Percentiles rank a stretch among this genome's conserved stretches.
Conservation (phyloP, 1,140 invertebrate genomes). For the Drosophila sp. region DNA sequence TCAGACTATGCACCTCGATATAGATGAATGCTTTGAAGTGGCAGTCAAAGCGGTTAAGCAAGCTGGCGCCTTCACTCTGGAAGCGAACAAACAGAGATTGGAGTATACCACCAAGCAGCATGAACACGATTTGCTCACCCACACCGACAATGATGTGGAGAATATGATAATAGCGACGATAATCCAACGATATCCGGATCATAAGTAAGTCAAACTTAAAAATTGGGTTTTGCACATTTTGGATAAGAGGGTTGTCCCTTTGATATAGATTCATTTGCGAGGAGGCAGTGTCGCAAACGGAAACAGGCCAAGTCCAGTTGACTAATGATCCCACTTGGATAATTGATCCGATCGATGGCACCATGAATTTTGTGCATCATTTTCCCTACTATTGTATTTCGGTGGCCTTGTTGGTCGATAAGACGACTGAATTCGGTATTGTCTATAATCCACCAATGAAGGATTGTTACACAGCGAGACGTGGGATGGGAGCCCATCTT, state of each 20-base stretch:
- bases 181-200: conserved; percentile 37
- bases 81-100: conserved; percentile 16
- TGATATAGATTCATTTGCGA: conserved; percentile 95
- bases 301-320: conserved; percentile 86
- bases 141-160: conserved; percentile 46
- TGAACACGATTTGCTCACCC: conserved; percentile 20
- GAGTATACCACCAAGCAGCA: conserved; percentile 29
- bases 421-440: conserved; percentile 88
- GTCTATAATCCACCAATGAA: conserved; percentile 95
- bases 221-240: no score
- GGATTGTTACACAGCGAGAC: conserved; percentile 83
- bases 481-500: conserved; percentile 38
- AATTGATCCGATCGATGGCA: conserved; percentile 95
- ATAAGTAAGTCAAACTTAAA: conserved; percentile 43
- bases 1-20: not conserved
- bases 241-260: not conserved
- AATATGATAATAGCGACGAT: conserved; percentile 43
- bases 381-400: conserved; percentile 93
- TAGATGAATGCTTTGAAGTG: conserved; percentile 36
- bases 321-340: conserved; percentile 98
- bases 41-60: conserved; percentile 27
- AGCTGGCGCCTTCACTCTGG: conserved; percentile 36
- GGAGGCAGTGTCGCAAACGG: conserved; percentile 88
- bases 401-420: conserved; percentile 89
- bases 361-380: conserved; percentile 94